Conservation (phyloP, 2,797 vertebrate species). For the Platyrinchus mystaceus region DNA sequence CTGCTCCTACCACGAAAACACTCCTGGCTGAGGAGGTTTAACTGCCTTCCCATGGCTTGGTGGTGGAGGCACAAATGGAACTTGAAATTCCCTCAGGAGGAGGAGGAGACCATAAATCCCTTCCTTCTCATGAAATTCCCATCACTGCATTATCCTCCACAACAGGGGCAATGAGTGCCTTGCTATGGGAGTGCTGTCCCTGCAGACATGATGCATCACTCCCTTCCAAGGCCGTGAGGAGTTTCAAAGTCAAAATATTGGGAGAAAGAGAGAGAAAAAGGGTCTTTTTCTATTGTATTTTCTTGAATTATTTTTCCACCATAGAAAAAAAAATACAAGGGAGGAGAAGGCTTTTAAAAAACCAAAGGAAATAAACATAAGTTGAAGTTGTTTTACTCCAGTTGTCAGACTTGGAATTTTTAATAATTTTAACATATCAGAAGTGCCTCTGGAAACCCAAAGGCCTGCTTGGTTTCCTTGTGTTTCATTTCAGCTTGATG, state of each 20-base stretch:
- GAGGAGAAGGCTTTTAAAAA: conserved; percentile 1
- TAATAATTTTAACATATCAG: neutral
- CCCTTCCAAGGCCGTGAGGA: neutral
- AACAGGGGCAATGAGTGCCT: rapidly evolving
- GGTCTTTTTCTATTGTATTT: neutral
- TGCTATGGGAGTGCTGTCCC: neutral
- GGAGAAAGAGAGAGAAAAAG: neutral
- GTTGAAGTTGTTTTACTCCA: neutral
- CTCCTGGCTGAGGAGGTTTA: neutral
- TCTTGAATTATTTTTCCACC: neutral
- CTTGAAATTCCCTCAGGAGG: neutral
- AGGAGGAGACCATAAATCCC: neutral
- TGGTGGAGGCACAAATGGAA: neutral
- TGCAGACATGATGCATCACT: neutral
- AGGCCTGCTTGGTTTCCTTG: neutral
- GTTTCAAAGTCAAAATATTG: neutral
- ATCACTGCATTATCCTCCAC: neutral
- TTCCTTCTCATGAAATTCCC: neutral
- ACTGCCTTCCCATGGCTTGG: neutral
- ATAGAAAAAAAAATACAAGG: neutral
- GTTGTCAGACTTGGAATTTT: neutral
- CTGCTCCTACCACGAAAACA: neutral
- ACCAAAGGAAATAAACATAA: conserved; percentile 36
- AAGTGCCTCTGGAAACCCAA: conserved; percentile 17
- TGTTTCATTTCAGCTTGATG: neutral